A percentile compares a stretch with the other conserved stretches of the same genome.
These are phyloP conservation scores for Eulemur macaco DNA, from an alignment of 2,113 vertebrate genomes.

Conservation along the genomic window DNA sequence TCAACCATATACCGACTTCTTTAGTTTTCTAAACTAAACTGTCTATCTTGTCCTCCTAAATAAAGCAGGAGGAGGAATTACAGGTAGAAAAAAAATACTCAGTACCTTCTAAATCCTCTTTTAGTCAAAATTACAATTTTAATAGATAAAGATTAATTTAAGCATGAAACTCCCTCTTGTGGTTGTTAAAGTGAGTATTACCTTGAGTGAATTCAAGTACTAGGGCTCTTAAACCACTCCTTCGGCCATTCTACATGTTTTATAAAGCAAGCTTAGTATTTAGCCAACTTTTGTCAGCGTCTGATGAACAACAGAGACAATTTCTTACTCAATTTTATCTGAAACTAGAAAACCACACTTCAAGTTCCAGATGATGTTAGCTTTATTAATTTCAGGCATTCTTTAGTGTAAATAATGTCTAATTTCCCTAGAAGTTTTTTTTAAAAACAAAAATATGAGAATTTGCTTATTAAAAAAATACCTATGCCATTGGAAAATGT, in stretches of 20 bases:
- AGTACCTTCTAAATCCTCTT: background rate
- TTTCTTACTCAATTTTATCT: conserved; percentile 5
- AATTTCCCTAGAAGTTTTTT: background rate
- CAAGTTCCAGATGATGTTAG: background rate
- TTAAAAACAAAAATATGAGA: background rate
- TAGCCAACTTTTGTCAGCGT: background rate
- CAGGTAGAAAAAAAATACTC: background rate
- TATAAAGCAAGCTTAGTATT: background rate
- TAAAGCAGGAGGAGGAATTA: background rate
- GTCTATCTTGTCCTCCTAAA: background rate
- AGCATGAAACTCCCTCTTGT: conserved; percentile 38
- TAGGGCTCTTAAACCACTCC: background rate
- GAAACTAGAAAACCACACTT: conserved; percentile 36
- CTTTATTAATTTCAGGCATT: conserved; percentile 39
- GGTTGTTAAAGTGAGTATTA: background rate
- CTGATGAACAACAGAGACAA: background rate
- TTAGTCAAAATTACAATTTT: conserved; percentile 26
- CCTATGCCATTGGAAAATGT: background rate
- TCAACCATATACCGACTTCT: background rate
- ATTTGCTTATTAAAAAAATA: background rate
- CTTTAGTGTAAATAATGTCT: background rate
- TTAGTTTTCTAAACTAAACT: conserved; percentile 3
- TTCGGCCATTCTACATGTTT: background rate
- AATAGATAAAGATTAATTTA: conserved; percentile 1
- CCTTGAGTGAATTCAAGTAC: background rate